These are phyloP conservation scores for Malurus alboscapulatus DNA, from an alignment of 2,113 vertebrate genomes.

Conservation along the genomic window DNA sequence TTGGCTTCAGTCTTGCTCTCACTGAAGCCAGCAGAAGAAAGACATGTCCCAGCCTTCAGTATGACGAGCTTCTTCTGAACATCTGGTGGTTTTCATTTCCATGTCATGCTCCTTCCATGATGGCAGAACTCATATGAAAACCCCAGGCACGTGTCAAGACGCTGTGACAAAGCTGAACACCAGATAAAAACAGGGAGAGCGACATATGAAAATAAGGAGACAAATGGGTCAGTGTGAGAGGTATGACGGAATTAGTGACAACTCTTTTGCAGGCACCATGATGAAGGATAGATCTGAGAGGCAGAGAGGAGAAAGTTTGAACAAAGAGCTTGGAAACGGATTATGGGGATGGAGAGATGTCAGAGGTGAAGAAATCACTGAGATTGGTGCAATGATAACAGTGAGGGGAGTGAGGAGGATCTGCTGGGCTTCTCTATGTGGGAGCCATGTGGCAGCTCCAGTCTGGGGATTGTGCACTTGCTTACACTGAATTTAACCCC, in stretches of 20 bases:
- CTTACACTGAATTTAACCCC: background rate
- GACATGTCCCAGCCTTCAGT: background rate
- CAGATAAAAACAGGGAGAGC: background rate
- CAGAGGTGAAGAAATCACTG: background rate
- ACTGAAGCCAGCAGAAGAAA: background rate
- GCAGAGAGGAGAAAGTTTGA: background rate
- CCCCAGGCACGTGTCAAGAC: background rate
- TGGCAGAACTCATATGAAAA: background rate
- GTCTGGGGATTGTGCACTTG: background rate
- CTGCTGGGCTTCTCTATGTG: background rate
- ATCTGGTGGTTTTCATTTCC: background rate
- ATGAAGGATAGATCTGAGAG: background rate
- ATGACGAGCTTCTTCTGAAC: constrained; percentile 18
- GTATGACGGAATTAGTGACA: background rate
- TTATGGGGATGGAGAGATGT: background rate
- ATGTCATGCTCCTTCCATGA: background rate
- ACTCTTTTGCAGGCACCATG: background rate
- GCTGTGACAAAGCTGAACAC: background rate
- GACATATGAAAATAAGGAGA: background rate
- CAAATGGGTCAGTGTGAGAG: background rate
- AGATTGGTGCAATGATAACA: background rate
- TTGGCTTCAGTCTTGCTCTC: background rate
- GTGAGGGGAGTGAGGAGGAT: background rate
- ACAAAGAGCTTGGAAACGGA: background rate
- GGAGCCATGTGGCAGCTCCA: background rate